Evolutionary conservation across 2,797 vertebrate species (phyloP).

Genomic region (Cheirogaleus major): DNA sequence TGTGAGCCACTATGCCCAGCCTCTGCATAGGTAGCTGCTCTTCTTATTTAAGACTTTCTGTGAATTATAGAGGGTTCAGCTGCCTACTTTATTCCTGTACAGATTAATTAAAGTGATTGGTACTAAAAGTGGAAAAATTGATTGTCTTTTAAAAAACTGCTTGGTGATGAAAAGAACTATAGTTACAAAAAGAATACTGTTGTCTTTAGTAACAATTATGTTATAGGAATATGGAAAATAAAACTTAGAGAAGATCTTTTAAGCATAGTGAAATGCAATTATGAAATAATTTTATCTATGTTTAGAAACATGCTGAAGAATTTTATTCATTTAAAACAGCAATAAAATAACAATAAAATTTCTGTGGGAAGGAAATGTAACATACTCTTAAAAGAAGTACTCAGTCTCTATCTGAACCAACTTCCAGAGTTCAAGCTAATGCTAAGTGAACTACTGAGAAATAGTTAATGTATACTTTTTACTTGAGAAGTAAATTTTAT

Average conservation of each 20-base stretch:
- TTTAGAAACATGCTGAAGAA: conserved; percentile 45
- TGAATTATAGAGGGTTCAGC: not conserved
- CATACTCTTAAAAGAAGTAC: not conserved
- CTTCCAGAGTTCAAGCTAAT: not conserved
- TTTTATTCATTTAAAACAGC: conserved; percentile 16
- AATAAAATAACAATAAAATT: conserved; percentile 12
- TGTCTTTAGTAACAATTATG: not conserved
- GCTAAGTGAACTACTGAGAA: not conserved
- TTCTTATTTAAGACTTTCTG: not conserved
- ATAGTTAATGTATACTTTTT: not conserved
- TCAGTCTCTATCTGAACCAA: not conserved
- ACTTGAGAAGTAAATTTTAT: not conserved
- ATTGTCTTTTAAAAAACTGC: not conserved
- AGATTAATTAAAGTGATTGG: not conserved
- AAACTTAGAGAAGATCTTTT: not conserved
- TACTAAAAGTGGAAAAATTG: not conserved
- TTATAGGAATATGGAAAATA: not conserved
- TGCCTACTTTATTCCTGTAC: not conserved
- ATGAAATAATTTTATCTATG: conserved; percentile 14
- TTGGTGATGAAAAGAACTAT: conserved; percentile 22
- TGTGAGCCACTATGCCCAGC: no score
- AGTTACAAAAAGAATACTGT: not conserved
- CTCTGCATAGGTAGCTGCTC: not conserved
- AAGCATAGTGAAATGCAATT: conserved; percentile 23
- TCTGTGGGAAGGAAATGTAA: not conserved